phyloP scores from a whole-genome alignment of 2,888 invertebrate genomes.

The Neoscelio sp. region DNA sequence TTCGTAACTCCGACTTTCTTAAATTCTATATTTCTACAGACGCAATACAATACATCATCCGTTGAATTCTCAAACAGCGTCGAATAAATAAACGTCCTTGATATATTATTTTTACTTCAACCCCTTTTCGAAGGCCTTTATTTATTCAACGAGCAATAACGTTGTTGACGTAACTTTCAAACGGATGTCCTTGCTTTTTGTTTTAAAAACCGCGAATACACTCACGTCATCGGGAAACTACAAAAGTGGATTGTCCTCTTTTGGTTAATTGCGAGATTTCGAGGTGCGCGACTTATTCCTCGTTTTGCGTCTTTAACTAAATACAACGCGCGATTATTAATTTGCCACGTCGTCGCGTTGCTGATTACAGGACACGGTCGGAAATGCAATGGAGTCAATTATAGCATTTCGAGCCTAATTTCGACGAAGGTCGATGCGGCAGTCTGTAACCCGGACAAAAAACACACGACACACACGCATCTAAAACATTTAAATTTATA shows the following conservation, averaged over 20 bases:
- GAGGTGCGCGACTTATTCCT: conserved; percentile 28
- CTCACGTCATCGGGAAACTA: conserved; percentile 10
- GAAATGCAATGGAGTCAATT: conserved; percentile 58
- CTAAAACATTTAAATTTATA: too few species aligned
- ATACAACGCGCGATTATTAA: conserved; percentile 49
- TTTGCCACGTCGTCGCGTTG: conserved; percentile 37
- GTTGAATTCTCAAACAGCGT: too few species aligned
- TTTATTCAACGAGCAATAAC: too few species aligned
- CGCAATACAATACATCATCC: too few species aligned
- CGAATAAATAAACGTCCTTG: too few species aligned
- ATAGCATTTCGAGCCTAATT: conserved; percentile 62
- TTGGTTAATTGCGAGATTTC: conserved; percentile 27
- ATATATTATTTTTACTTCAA: too few species aligned
- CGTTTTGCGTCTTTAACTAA: conserved; percentile 31
- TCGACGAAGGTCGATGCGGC: conserved; percentile 16
- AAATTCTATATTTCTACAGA: too few species aligned
- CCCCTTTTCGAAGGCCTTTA: too few species aligned
- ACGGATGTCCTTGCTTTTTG: too few species aligned
- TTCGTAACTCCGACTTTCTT: too few species aligned
- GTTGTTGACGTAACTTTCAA: too few species aligned
- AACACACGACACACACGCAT: not conserved
- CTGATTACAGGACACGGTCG: conserved; percentile 49
- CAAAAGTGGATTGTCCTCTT: conserved; percentile 14
- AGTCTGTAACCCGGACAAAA: conserved; percentile 1
- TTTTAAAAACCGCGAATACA: too few species aligned